Evolutionary conservation across 2,888 invertebrate species (phyloP), one percentile per base, ranked within the genome.

Genomic region (Ecdyonurus torrentis): DNA sequence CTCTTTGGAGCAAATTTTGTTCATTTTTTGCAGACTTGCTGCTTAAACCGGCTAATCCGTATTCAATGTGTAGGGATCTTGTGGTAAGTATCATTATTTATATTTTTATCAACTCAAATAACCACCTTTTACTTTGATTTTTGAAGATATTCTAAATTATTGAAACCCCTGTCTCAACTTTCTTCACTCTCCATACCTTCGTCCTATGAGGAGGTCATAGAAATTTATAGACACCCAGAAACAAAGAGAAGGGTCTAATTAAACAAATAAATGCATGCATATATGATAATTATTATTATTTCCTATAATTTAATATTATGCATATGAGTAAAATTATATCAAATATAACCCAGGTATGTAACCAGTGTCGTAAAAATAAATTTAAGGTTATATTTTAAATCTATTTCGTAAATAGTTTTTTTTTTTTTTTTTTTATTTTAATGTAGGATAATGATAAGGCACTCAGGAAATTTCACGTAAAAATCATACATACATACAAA

Each of bases 21-120:
- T 62, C 62, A 58, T 62, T 62, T 25, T 62, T 62, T 37, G 62
- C 62, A 62, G 25, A 62, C 37, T 62, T 58, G 62, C 62, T 55
- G 62, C 62, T 58, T 58, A 53, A 58, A 55, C 62, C 62, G 62
- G 55, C 58, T 58, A 61, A 62, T 62, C 78, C 79, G 79, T 82
- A 82, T 82, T 83, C 82, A 85, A 87, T 87, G 87, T 87, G 86
- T 86, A 87, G 87, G 86, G 86, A 86, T 85, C 85, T 85, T 85
- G 83, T 82, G 86, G 87, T 87, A 78, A 83, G 86, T 82, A 59
- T 65, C 50, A 65, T 65, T 64, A 66, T 58, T 50, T 24, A n/a
- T 58, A 20, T 60, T 58, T 20, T 15, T 37, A 37, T 10, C 15
- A 37, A 10, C 15, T 10, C 5, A 37, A 37, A 37, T 10, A 37